Conservation (phyloP, 2,113 vertebrate species). For the Piliocolobus tephrosceles region DNA sequence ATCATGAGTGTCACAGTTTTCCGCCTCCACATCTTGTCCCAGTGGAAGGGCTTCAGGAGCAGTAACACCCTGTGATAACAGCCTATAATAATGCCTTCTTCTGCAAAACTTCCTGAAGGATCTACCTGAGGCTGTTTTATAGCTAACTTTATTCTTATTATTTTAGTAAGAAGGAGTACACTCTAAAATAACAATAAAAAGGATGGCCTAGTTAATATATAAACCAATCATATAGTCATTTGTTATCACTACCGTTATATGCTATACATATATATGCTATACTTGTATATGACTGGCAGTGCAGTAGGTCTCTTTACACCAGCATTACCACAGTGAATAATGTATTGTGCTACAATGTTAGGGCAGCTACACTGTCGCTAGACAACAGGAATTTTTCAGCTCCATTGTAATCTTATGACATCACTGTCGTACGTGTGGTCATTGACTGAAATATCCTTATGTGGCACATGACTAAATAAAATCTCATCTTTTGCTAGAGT, state of each 20-base stretch:
- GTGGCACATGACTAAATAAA: not conserved
- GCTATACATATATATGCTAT: not conserved
- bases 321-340: not conserved
- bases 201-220: not conserved
- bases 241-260: not conserved
- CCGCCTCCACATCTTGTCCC: not conserved
- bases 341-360: not conserved
- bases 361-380: not conserved
- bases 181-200: not conserved
- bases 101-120: not conserved
- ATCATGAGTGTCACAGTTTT: not conserved
- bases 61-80: not conserved
- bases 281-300: not conserved
- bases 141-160: not conserved
- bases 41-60: not conserved
- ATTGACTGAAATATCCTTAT: not conserved
- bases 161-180: not conserved
- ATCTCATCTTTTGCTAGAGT: not conserved
- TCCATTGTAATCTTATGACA: not conserved
- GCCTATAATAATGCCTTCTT: not conserved
- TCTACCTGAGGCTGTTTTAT: not conserved
- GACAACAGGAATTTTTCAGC: not conserved
- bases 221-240: not conserved
- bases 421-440: rapidly evolving
- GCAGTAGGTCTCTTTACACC: not conserved